Base-by-base conservation (phyloP, 2,888 invertebrate genomes). In the Aelia acuminata region DNA sequence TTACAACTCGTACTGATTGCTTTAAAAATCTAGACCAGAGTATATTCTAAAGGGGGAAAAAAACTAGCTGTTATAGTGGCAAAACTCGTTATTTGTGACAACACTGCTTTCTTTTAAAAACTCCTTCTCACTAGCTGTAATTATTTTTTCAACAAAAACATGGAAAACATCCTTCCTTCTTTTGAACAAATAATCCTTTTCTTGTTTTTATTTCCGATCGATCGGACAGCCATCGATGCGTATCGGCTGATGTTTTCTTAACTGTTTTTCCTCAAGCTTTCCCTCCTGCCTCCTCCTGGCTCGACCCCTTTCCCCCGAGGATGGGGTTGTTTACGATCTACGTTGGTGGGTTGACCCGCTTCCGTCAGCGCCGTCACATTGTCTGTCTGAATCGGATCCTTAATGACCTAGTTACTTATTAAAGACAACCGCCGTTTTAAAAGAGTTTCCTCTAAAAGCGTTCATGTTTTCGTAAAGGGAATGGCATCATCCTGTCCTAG, bases 401-500 rank as follows among this genome's bases (percentile, higher is more conserved):
- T 80, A 47, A 80, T 80, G 80, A 80, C 80, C 80, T 80, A 47
- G 43, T 80, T 80, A 80, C 43, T 80, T 80, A 80, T 80, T 80
- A 80, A 80, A 80, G n/a, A 43, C 80, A n/a, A 80, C 80, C 80
- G 39, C 80, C 80, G n/a, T 80, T 80, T 80, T 47, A 80, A 80
- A 80, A 35, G 43, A 80, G 80, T 80, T 22, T 39, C 80, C 80
- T 39, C 80, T 80, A 80, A 80, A 80, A 80, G 80, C 80, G 43
- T 80, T 47, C 80, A 80, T 80, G 80, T 80, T 80, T 80, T 80
- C 80, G 43, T 80, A n/a, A 80, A 80, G 43, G 22, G 18, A 70
- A 35, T 31, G 35, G 18, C 35, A 35, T 3, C 63, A 35, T 70
- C 63, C 63, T 10, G 57, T 57, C 57, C 57, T 5, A 26, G 31